Evolutionary conservation across 2,113 vertebrate genomes (phyloP).

Genomic region (Pseudonaja textilis): DNA sequence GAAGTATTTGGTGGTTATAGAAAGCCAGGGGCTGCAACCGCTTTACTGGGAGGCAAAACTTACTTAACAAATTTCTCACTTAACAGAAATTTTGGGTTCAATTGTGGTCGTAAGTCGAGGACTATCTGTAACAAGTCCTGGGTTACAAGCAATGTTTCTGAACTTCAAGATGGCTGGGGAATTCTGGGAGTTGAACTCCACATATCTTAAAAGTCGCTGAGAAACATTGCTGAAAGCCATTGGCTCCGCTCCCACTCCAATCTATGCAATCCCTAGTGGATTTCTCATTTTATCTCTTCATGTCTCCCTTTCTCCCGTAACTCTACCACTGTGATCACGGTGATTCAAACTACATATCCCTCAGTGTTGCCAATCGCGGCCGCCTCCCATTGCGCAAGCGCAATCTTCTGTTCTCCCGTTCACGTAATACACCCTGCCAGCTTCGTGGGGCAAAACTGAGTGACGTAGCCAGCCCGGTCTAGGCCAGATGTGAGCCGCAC

Average conservation of each 20-base stretch:
- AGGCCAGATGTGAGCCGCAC: slow-evolving; percentile 6
- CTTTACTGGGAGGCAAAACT: neutral
- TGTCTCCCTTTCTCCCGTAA: neutral
- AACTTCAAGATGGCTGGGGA: neutral
- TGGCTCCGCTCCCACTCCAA: neutral
- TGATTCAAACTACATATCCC: neutral
- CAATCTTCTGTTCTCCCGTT: neutral
- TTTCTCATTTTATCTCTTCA: neutral
- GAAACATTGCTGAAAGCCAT: neutral
- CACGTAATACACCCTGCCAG: neutral
- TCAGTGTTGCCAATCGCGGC: too few species aligned
- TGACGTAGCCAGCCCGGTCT: fast-evolving
- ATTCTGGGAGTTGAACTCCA: neutral
- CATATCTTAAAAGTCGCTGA: neutral
- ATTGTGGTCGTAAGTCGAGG: neutral
- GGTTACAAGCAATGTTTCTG: neutral
- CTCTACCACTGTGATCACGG: neutral
- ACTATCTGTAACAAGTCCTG: neutral
- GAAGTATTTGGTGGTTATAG: neutral
- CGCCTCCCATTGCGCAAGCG: slow-evolving; percentile 7
- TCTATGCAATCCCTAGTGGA: neutral
- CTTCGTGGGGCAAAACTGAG: too few species aligned
- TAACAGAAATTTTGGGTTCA: neutral
- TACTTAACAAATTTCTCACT: neutral
- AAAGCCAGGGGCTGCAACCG: neutral